phyloP scores from a whole-genome alignment of 2,113 vertebrate species.

The Oncorhynchus kisutch region DNA sequence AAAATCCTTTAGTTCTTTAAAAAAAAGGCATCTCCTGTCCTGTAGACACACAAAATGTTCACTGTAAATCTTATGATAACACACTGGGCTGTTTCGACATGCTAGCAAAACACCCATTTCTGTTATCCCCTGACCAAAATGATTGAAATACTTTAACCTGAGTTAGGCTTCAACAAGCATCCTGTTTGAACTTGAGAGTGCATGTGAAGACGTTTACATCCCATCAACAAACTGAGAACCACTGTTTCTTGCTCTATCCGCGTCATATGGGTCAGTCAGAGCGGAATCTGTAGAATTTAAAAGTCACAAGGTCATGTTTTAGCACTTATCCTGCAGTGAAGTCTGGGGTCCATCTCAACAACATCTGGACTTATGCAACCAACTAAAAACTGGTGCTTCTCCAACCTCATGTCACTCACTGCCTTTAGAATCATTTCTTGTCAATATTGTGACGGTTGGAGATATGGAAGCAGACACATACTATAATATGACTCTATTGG shows the following conservation, averaged over 20 bases:
- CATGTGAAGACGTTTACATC: constrained; percentile 50
- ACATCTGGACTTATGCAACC: constrained; percentile 56
- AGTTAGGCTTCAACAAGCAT: constrained; percentile 27
- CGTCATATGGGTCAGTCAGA: not conserved
- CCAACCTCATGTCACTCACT: constrained; percentile 26
- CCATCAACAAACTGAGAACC: constrained; percentile 32
- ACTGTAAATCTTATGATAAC: not conserved
- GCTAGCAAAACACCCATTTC: constrained; percentile 23
- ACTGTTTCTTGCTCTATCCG: not conserved
- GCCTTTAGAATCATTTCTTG: not conserved
- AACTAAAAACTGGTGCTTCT: constrained; percentile 40
- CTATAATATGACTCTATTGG: not conserved
- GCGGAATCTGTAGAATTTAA: constrained; percentile 57
- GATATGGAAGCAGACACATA: constrained; percentile 6
- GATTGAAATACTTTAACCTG: constrained; percentile 22
- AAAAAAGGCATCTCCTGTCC: not conserved
- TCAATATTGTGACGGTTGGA: constrained; percentile 1
- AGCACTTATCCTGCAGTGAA: constrained; percentile 39
- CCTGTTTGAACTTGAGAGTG: constrained; percentile 19
- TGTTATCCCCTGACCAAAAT: constrained; percentile 38
- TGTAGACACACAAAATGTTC: not conserved
- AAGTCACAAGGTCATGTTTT: constrained; percentile 54
- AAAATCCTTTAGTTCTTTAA: not conserved
- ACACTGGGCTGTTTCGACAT: constrained; percentile 3
- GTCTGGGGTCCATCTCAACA: constrained; percentile 29